Base-by-base conservation (phyloP, 2,888 invertebrate species). In the Eupithecia abbreviata region DNA sequence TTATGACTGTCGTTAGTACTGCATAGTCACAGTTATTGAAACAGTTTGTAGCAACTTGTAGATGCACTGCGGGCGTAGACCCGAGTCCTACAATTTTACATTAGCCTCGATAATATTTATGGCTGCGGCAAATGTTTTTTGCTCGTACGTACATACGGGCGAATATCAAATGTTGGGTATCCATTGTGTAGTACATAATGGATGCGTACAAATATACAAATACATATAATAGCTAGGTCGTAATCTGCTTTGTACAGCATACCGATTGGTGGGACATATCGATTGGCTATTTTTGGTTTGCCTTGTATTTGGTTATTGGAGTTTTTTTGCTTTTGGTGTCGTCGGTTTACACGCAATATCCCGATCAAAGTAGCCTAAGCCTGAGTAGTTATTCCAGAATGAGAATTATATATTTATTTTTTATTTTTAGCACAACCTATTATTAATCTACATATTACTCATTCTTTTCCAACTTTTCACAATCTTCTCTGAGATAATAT, bases 81-180 rank as follows among this genome's bases (percentile, higher is more conserved):
- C 76, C 65, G 55, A 73, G 75, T 74, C 78, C 76, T 78, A 76
- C 78, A 78, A 78, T 78, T 78, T 78, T 74, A 78, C 78, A 78
- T 78, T 78, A 78, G 78, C 78, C 76, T 76, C 78, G 78, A 76
- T 78, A 55, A 74, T 78, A 78, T 78, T 78, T 78, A 78, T 78
- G 70, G 76, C 78, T 78, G 78, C 78, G 76, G 78, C 76, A 78
- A 78, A 73, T 55, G 72, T 78, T 78, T 78, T 78, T 78, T 78
- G 74, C 75, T 71, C 74, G 76, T 73, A 45, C 9, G 62, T 75
- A 75, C 18, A 18, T 75, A 75, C 72, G 75, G 77, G 77, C 73
- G 72, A 73, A 75, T 77, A 77, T 77, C 73, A 58, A 9, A 77
- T 62, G 62, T 30, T 62, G 62, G 30, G 62, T 30, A 10, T 30